These are phyloP conservation scores for Bungarus multicinctus DNA, from an alignment of 2,113 vertebrate species.

Conservation along the genomic window DNA sequence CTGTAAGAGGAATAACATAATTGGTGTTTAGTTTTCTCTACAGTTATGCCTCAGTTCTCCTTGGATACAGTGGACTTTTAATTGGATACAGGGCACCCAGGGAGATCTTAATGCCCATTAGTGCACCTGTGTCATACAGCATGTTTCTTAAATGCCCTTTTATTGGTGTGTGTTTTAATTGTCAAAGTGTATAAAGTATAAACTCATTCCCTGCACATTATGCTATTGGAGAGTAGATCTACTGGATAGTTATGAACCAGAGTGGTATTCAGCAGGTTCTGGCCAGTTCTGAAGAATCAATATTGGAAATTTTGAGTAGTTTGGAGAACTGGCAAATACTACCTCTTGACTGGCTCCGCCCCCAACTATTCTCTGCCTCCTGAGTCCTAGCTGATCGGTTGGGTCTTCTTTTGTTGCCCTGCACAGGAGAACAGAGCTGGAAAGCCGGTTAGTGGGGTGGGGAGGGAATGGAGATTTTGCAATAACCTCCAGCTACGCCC, in stretches of 20 bases:
- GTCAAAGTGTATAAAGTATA: neutral
- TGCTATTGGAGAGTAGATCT: neutral
- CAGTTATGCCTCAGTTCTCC: neutral
- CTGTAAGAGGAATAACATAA: neutral
- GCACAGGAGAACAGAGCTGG: too few relatives aligned
- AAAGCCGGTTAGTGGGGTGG: too few relatives aligned
- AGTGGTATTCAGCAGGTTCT: too few relatives aligned
- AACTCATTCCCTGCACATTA: neutral
- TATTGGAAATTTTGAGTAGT: too few relatives aligned
- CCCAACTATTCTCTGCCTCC: too few relatives aligned
- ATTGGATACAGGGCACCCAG: neutral
- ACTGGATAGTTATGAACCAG: neutral
- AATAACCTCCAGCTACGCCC: too few relatives aligned
- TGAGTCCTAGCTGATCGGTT: too few relatives aligned
- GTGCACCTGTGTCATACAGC: neutral
- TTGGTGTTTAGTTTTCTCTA: neutral
- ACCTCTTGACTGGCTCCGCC: too few relatives aligned
- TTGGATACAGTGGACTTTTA: neutral
- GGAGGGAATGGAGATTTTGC: too few relatives aligned
- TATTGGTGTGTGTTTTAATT: neutral
- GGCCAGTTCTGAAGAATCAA: too few relatives aligned
- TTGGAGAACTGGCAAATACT: too few relatives aligned
- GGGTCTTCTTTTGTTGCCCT: too few relatives aligned
- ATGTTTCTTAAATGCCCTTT: neutral
- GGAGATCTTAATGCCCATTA: neutral